phyloP scores from a whole-genome alignment of 2,113 vertebrate species.

The Charadrius vociferus region DNA sequence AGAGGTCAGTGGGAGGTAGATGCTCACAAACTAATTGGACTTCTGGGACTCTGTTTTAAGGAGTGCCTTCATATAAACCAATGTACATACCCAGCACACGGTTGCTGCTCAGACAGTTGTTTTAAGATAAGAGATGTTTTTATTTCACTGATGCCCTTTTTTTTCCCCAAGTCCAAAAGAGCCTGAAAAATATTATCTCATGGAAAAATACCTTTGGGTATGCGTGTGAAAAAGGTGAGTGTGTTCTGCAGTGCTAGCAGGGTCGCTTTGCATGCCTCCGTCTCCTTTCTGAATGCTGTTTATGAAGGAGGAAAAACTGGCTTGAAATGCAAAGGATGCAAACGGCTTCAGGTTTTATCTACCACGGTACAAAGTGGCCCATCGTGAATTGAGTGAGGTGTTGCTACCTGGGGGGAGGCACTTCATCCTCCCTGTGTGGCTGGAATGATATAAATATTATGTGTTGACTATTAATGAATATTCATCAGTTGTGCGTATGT shows the following conservation, averaged over 20 bases:
- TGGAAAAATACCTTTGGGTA: not conserved
- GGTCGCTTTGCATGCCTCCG: not conserved
- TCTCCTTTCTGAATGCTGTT: not conserved
- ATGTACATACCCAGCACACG: not conserved
- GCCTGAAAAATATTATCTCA: not conserved
- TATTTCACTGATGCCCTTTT: slow-evolving; percentile 19
- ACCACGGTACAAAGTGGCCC: not conserved
- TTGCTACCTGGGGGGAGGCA: slow-evolving; percentile 1
- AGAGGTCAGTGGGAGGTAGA: not conserved
- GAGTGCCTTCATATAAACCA: not conserved
- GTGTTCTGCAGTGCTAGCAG: not conserved
- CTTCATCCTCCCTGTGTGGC: slow-evolving; percentile 26
- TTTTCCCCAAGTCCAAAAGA: not conserved
- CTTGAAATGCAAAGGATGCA: slow-evolving; percentile 12
- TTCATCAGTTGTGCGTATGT: not conserved
- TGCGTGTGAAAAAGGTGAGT: not conserved
- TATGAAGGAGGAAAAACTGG: not conserved
- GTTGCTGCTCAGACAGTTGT: slow-evolving; percentile 11
- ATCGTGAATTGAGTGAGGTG: not conserved
- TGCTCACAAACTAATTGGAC: slow-evolving; percentile 31
- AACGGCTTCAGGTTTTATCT: slow-evolving; percentile 13
- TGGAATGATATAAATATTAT: not conserved
- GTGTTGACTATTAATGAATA: slow-evolving; percentile 29
- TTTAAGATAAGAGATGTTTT: slow-evolving; percentile 47
- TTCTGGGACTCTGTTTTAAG: slow-evolving; percentile 21